Evolutionary conservation across 2,113 vertebrate genomes (phyloP), one percentile per base, ranked within the genome.

Genomic region (Isurus oxyrinchus): DNA sequence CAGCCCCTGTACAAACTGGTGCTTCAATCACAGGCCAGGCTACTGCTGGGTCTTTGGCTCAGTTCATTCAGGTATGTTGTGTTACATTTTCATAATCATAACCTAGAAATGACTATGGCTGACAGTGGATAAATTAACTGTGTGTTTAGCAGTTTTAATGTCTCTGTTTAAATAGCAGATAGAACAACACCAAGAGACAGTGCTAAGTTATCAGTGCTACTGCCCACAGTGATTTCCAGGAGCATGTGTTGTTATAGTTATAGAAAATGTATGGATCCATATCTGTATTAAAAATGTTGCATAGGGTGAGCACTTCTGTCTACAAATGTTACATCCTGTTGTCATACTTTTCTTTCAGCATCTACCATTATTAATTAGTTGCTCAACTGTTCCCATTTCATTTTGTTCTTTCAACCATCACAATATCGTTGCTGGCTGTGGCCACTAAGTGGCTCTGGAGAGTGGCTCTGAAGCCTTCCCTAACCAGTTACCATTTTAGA

Each of bases 31-130:
- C 96, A 66, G 96, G 81, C 79, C 96, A 96, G 49, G 87, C 96
- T n/a, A 87, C 96, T 44, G 55, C 96, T 96, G 96, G 96, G n/a
- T 96, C 96, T n/a, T 86, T 96, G 49, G 96, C 96, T 14, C 96
- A 96, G 35, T 96, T 96, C 66, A 86, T 96, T 23, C 96, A 96
- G 96, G 96, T 96, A 67, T 53, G 59, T 87, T 66, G 35, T 66
- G 21, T 13, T 61, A 86, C 13, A 31, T 81, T 27, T 81, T 57
- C 19, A 27, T 53, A 11, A 55, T 55, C 10, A 49, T 55, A 16
- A 19, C 61, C 57, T 94, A 8, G 35, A 61, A 93, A 63, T 93
- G 2, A 55, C 25, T 88, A 6, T 88, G 81, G 40, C 57, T n/a
- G 31, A 93, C n/a, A 14, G 35, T 61, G 16, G 27, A 35, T 55